Percentiles rank a stretch among this genome's conserved stretches.
Evolutionary conservation across 35 echinoderm and acorn worm species (phyloP).

Genomic region (Ptychodera flava): DNA sequence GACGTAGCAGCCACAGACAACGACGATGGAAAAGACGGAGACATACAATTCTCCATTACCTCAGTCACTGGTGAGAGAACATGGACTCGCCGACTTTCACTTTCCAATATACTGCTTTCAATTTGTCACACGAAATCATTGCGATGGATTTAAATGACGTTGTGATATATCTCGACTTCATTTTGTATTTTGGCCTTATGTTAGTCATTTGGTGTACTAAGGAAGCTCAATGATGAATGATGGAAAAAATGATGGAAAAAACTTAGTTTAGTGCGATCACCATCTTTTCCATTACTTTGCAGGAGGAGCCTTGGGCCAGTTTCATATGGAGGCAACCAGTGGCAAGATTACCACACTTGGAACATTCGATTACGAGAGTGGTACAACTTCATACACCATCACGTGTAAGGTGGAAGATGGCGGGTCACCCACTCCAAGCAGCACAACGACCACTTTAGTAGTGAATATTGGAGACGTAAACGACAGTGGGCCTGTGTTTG

Average conservation of each 20-base stretch:
- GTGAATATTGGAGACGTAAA: not conserved
- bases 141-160: too few species aligned
- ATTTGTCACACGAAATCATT: too few species aligned
- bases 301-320: not conserved
- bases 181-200: too few species aligned
- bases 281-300: too few species aligned
- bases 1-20: not conserved
- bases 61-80: not conserved
- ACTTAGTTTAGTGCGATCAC: too few species aligned
- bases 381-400: not conserved
- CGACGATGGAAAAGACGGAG: not conserved
- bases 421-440: not conserved
- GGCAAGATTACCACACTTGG: not conserved
- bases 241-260: too few species aligned
- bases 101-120: too few species aligned
- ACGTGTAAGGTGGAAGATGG: not conserved
- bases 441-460: not conserved
- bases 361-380: not conserved
- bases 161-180: too few species aligned
- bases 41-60: not conserved
- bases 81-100: too few species aligned
- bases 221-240: too few species aligned
- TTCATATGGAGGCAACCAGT: not conserved
- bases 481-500: not conserved
- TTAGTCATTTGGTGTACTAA: too few species aligned